phyloP scores from a whole-genome alignment of 2,797 vertebrate species.

The Iguana delicatissima region DNA sequence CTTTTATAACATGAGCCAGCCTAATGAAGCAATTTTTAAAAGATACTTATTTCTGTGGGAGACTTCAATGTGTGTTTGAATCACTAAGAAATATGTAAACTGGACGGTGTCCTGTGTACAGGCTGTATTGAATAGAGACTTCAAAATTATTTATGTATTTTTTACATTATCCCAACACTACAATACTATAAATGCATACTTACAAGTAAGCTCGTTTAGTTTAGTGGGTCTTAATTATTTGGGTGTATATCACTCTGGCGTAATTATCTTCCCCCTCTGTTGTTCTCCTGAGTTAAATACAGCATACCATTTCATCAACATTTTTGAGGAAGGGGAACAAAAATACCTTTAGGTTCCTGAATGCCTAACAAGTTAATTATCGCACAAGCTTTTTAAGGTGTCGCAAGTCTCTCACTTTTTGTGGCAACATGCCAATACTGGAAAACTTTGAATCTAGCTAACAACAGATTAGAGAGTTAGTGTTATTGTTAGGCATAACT shows the following conservation, averaged over 20 bases:
- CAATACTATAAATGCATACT: background rate
- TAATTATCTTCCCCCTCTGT: constrained; percentile 19
- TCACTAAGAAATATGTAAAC: background rate
- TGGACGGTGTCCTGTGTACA: background rate
- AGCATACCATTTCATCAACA: background rate
- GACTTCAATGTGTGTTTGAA: background rate
- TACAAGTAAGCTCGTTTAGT: background rate
- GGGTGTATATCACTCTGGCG: background rate
- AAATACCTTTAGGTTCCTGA: background rate
- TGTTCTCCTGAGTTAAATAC: constrained; percentile 30
- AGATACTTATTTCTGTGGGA: background rate
- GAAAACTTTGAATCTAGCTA: background rate
- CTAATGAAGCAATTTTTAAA: background rate
- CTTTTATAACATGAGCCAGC: constrained; percentile 14
- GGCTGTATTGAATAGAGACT: constrained; percentile 25
- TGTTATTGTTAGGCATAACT: too few species aligned
- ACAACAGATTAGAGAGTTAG: background rate
- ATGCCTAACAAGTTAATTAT: background rate
- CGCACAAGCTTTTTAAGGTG: background rate
- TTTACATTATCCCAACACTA: background rate
- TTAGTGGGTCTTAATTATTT: constrained; percentile 6
- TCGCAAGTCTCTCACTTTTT: background rate
- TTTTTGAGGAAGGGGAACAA: background rate
- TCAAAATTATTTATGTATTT: constrained; percentile 28
- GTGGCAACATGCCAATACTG: background rate